phyloP scores from a whole-genome alignment of 2,113 vertebrate genomes.

The Pseudonaja textilis region DNA sequence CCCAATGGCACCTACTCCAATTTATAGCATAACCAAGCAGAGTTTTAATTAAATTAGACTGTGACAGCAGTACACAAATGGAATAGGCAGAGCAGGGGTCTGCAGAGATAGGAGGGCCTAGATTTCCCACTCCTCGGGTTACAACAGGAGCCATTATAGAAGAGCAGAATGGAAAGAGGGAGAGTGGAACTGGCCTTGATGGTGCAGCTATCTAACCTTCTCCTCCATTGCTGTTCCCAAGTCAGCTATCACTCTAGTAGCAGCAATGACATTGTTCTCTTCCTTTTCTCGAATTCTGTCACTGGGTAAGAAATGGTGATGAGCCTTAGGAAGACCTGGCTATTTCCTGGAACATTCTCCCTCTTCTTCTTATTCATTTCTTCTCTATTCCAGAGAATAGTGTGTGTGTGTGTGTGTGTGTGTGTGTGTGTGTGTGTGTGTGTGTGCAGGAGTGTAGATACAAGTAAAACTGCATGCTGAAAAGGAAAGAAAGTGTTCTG shows the following conservation, averaged over 20 bases:
- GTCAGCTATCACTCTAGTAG: neutral
- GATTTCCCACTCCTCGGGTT: neutral
- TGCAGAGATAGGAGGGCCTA: neutral
- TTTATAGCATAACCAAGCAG: neutral
- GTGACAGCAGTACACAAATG: neutral
- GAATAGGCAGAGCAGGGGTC: neutral
- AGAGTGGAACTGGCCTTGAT: neutral
- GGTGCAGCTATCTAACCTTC: neutral
- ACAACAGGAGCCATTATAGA: neutral
- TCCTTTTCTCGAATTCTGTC: neutral
- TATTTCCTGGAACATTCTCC: neutral
- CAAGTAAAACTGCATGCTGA: neutral
- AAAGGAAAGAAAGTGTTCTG: neutral
- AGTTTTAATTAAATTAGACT: neutral
- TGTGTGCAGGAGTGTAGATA: neutral
- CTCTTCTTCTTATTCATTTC: neutral
- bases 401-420: neutral
- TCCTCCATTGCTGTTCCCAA: neutral
- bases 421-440: neutral
- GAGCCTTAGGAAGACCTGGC: neutral
- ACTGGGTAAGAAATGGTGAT: neutral
- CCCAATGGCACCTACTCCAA: neutral
- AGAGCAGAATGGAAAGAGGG: neutral
- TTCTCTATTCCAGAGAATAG: neutral
- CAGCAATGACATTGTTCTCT: neutral